phyloP scores from a whole-genome alignment of 2,113 vertebrate genomes.

The Hippopotamus amphibius region DNA sequence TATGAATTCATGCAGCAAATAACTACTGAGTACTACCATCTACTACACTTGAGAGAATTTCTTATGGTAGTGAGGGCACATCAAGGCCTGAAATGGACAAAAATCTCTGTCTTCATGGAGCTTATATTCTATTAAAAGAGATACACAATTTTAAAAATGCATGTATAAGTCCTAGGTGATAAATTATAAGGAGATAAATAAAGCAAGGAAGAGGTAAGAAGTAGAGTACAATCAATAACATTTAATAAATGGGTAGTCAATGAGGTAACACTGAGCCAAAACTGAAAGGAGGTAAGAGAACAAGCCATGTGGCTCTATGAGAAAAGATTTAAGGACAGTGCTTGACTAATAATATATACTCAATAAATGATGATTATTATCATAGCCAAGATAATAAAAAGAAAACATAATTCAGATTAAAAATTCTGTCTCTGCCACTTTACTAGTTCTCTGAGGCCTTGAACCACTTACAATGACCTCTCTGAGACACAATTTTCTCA shows the following conservation, averaged over 20 bases:
- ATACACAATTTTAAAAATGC: background rate
- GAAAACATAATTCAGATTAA: background rate
- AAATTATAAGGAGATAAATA: background rate
- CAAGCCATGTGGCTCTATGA: background rate
- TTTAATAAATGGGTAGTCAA: background rate
- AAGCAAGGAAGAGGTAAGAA: background rate
- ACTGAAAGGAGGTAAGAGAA: background rate
- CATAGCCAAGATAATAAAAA: background rate
- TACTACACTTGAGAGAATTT: background rate
- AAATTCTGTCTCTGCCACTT: background rate
- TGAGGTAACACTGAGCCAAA: background rate
- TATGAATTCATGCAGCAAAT: slow-evolving; percentile 4
- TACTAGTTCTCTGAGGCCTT: background rate
- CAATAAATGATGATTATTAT: background rate
- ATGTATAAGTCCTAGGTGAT: background rate
- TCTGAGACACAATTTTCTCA: background rate
- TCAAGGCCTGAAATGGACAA: background rate
- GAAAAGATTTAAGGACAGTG: background rate
- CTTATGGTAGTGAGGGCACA: background rate
- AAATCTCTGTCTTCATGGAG: background rate
- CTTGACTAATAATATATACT: background rate
- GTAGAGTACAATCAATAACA: background rate
- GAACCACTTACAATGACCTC: background rate
- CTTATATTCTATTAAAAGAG: background rate
- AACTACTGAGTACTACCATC: background rate